These are phyloP conservation scores for Polymixis flavicincta DNA, from an alignment of 2,888 invertebrate genomes.

Conservation along the genomic window DNA sequence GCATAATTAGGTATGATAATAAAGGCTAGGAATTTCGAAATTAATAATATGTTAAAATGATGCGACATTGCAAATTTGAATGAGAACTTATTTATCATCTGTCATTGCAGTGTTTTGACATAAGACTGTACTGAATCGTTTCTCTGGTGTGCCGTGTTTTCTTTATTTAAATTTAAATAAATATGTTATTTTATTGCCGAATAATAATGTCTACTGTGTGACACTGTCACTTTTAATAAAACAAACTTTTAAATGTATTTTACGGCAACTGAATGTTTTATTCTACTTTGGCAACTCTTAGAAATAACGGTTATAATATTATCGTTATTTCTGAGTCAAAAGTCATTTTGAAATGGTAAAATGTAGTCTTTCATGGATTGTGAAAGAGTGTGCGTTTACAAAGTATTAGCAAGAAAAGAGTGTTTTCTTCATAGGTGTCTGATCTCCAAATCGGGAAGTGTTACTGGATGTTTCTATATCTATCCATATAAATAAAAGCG, in stretches of 20 bases:
- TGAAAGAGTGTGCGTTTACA: neutral
- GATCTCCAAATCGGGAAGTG: too few species aligned
- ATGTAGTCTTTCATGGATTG: neutral
- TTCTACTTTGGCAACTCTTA: neutral
- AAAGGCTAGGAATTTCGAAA: constrained; percentile 2
- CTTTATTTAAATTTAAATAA: too few species aligned
- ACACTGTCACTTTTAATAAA: neutral
- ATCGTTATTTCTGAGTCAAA: neutral
- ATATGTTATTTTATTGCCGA: neutral
- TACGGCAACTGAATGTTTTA: neutral
- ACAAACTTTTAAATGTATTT: neutral
- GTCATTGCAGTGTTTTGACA: neutral
- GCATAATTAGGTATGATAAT: constrained; percentile 37
- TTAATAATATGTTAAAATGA: constrained; percentile 8
- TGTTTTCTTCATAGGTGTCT: too few species aligned
- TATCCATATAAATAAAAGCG: too few species aligned
- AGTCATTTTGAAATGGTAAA: neutral
- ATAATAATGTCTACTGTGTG: neutral
- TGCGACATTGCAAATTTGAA: constrained; percentile 5
- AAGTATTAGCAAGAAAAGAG: too few species aligned
- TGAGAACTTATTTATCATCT: neutral
- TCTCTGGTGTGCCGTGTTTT: neutral
- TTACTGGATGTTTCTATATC: too few species aligned
- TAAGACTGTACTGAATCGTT: neutral
- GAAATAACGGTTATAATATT: neutral